Base-by-base conservation (phyloP, 2,888 invertebrate genomes). In the Hirtodrosophila trivittata region DNA sequence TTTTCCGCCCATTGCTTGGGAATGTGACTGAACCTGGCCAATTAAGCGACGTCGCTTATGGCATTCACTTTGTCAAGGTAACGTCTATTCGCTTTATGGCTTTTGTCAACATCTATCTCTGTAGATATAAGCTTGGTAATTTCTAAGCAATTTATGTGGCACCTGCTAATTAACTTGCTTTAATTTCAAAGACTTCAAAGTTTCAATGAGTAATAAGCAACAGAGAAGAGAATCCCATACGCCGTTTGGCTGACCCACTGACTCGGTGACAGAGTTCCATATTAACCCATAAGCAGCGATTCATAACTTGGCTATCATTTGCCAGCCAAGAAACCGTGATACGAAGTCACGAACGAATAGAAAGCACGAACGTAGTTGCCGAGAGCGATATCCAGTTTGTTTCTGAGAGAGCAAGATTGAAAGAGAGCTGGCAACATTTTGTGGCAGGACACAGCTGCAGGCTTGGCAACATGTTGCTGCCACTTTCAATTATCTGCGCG, bases 211-310 rank as follows among this genome's bases (percentile, higher is more conserved):
- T 38, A 63, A 52, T 65, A 66, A 50, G 18, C 50, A 33, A 12
- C 12, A 7, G 16, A n/a, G 47, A 37, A 33, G 49, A n/a, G 45
- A 49, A 70, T 55, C 56, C 46, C 52, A 43, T 37, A 39, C 42
- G 52, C 42, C 50, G 43, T 57, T 57, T 41, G 49, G 59, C 50
- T 78, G 77, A 67, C 77, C 69, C 71, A 66, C 66, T 87, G 88
- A 87, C 86, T 83, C 71, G 76, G 68, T 87, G 84, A 86, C 86
- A 74, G 88, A 85, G 67, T 86, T 87, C 70, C 56, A 38, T 49
- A 62, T 85, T 80, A 77, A 75, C 73, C 82, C 72, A 49, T 59
- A 68, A 65, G 56, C 38, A 56, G 56, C 42, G 38, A 18, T 57
- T 56, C 46, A 55, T 46, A 52, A 63, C 59, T 66, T 38, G 45